A percentile compares a stretch with the other conserved stretches of the same genome.
These are phyloP conservation scores for Catocala sponsa DNA, from an alignment of 2,888 invertebrate genomes.

Conservation along the genomic window DNA sequence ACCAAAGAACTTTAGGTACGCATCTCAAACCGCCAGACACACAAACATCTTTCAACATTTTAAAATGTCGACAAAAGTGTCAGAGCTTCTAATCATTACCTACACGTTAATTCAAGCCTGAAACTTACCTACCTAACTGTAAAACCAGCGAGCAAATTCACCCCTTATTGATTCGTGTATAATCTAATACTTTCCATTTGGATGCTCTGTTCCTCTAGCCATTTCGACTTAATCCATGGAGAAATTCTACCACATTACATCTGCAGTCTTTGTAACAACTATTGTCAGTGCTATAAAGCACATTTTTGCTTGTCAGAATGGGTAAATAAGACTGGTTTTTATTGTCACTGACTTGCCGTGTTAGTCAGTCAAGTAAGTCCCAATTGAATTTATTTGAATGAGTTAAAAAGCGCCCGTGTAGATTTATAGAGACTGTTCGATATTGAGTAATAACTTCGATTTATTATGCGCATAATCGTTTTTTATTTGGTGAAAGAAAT, in stretches of 20 bases:
- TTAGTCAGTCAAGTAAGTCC: slow-evolving; percentile 47
- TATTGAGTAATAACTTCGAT: slow-evolving; percentile 15
- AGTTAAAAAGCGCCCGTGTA: slow-evolving; percentile 39
- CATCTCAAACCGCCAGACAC: neutral
- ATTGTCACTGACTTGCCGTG: slow-evolving; percentile 37
- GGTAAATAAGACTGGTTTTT: slow-evolving; percentile 13
- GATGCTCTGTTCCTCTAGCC: slow-evolving; percentile 46
- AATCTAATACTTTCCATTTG: slow-evolving; percentile 63
- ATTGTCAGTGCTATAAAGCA: accelerated
- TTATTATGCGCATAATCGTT: slow-evolving; percentile 14
- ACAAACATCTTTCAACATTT: neutral
- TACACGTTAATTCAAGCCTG: slow-evolving; percentile 44
- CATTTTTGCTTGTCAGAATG: slow-evolving; percentile 10
- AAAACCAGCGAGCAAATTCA: slow-evolving; percentile 42
- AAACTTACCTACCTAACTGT: slow-evolving; percentile 43
- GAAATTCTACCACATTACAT: slow-evolving; percentile 18
- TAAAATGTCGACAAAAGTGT: slow-evolving; percentile 27
- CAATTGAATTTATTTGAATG: slow-evolving; percentile 53
- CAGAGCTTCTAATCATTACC: slow-evolving; percentile 24
- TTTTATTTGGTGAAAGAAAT: slow-evolving; percentile 4
- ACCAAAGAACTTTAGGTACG: neutral
- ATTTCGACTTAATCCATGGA: slow-evolving; percentile 46
- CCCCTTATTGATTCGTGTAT: slow-evolving; percentile 59
- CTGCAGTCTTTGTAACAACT: slow-evolving; percentile 11
- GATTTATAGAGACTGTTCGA: slow-evolving; percentile 33